Evolutionary conservation across 2,113 vertebrate genomes (phyloP).

Genomic region (Perognathus longimembris): DNA sequence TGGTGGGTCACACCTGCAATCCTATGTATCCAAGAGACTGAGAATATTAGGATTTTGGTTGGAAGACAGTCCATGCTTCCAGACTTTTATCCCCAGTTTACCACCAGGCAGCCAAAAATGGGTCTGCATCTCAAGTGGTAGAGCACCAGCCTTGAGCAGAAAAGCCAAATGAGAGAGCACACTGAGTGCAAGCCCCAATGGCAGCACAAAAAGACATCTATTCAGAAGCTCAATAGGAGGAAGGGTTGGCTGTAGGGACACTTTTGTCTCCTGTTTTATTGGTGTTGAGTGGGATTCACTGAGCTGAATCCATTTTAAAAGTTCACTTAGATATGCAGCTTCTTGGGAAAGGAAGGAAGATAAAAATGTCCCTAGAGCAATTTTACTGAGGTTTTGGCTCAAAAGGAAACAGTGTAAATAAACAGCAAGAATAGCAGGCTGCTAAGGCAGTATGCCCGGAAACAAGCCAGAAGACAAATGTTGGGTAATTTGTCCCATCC

Average conservation of each 20-base stretch:
- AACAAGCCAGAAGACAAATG: slow-evolving; percentile 77
- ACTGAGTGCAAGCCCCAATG: too few species aligned
- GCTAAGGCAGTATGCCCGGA: slow-evolving; percentile 64
- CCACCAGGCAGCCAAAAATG: too few species aligned
- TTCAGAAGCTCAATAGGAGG: slow-evolving; percentile 36
- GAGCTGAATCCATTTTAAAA: slow-evolving; percentile 85
- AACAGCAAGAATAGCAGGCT: slow-evolving; percentile 83
- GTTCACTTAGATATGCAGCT: slow-evolving; percentile 85
- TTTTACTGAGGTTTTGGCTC: slow-evolving; percentile 82
- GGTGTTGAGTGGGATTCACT: slow-evolving; percentile 82
- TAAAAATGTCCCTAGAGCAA: slow-evolving; percentile 84
- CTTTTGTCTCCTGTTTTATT: slow-evolving; percentile 81
- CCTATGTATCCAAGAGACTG: too few species aligned
- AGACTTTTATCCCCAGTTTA: too few species aligned
- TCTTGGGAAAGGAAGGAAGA: slow-evolving; percentile 80
- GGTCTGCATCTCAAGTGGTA: too few species aligned
- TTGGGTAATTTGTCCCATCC: slow-evolving; percentile 58
- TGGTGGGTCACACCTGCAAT: not conserved
- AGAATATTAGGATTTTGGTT: too few species aligned
- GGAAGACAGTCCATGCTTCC: too few species aligned
- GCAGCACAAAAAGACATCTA: not conserved
- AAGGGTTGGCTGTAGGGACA: slow-evolving; percentile 63
- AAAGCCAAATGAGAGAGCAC: too few species aligned
- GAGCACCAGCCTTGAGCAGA: too few species aligned
- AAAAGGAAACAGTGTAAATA: slow-evolving; percentile 84